These are phyloP conservation scores for Lycaena phlaeas DNA, from an alignment of 2,888 invertebrate species.

Conservation along the genomic window DNA sequence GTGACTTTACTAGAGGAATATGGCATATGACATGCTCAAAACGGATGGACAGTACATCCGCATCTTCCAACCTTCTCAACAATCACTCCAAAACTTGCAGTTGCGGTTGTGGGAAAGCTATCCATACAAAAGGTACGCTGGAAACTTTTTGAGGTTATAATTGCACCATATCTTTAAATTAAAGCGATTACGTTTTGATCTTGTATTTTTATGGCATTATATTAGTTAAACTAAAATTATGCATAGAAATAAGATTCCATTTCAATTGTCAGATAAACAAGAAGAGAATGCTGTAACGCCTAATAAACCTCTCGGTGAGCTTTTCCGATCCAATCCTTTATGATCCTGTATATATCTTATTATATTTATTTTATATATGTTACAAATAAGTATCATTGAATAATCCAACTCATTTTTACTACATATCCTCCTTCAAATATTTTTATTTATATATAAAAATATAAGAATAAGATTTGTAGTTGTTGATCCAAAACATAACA, in stretches of 20 bases:
- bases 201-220: neutral
- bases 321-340: slow-evolving; percentile 20
- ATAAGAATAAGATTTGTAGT: too few relatives aligned
- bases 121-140: slow-evolving; percentile 80
- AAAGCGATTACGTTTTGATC: neutral
- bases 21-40: slow-evolving; percentile 79
- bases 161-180: slow-evolving; percentile 45
- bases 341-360: slow-evolving; percentile 4
- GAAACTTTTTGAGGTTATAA: slow-evolving; percentile 25
- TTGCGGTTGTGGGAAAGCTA: slow-evolving; percentile 77
- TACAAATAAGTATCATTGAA: too few relatives aligned
- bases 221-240: neutral
- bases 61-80: slow-evolving; percentile 51
- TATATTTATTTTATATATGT: too few relatives aligned
- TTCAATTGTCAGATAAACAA: slow-evolving; percentile 37
- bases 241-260: neutral
- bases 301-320: slow-evolving; percentile 51
- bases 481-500: too few relatives aligned
- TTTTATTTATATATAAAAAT: too few relatives aligned
- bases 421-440: too few relatives aligned
- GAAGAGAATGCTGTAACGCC: slow-evolving; percentile 30
- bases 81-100: slow-evolving; percentile 76
- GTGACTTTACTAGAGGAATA: slow-evolving; percentile 78
- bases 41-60: slow-evolving; percentile 40
- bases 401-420: too few relatives aligned